These are phyloP conservation scores for Hanleya hanleyi DNA, from an alignment of 2,888 invertebrate genomes.

Conservation along the genomic window DNA sequence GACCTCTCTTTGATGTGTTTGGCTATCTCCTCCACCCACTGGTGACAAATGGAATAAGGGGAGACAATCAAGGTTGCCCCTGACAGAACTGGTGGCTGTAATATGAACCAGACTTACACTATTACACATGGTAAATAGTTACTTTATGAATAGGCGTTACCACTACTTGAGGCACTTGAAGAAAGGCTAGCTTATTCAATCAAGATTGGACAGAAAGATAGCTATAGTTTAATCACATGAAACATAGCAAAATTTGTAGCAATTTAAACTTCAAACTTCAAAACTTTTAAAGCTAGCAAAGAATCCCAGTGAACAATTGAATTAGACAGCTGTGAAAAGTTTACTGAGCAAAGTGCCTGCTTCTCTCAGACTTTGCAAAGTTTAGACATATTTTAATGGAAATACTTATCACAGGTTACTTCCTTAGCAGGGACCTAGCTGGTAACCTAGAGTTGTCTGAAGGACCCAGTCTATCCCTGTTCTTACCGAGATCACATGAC, in stretches of 20 bases:
- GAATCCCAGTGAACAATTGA: too few species aligned
- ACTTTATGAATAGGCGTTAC: not conserved
- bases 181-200: not conserved
- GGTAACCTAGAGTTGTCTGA: too few species aligned
- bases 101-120: not conserved
- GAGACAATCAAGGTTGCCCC: slow-evolving; percentile 83
- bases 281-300: too few species aligned
- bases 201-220: not conserved
- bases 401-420: too few species aligned
- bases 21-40: slow-evolving; percentile 83
- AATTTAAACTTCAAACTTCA: too few species aligned
- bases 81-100: slow-evolving; percentile 76
- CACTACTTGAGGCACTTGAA: not conserved
- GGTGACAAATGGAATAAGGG: slow-evolving; percentile 80
- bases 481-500: slow-evolving; percentile 77
- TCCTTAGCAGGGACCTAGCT: too few species aligned
- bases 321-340: too few species aligned
- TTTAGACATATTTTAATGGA: too few species aligned
- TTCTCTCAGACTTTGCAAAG: too few species aligned
- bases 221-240: not conserved
- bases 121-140: not conserved
- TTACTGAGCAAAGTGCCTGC: too few species aligned
- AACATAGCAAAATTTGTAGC: not conserved
- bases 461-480: too few species aligned
- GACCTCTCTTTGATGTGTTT: slow-evolving; percentile 77